Evolutionary conservation across 2,797 vertebrate species (phyloP).

Genomic region (Sebastes glaucus): DNA sequence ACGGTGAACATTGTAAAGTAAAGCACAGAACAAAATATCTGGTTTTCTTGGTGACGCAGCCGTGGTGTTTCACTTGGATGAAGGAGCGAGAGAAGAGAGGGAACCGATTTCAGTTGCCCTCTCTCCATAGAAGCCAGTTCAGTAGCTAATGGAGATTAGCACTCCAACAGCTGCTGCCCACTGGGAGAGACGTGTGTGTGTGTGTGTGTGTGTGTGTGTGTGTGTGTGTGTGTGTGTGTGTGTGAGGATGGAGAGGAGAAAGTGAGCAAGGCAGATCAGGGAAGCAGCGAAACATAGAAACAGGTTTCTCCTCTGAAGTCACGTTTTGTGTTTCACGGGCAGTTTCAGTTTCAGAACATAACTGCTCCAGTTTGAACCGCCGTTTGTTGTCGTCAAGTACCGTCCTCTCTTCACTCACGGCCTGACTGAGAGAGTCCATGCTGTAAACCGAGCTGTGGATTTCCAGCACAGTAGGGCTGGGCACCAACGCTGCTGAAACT

Average conservation of each 20-base stretch:
- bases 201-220: constrained; percentile 7
- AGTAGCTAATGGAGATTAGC: constrained; percentile 83
- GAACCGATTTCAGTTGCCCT: constrained; percentile 48
- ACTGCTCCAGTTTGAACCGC: constrained; percentile 33
- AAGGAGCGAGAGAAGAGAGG: constrained; percentile 40
- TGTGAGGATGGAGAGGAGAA: constrained; percentile 27
- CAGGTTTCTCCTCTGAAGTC: constrained; percentile 52
- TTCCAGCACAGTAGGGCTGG: constrained; percentile 67
- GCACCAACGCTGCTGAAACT: constrained; percentile 62
- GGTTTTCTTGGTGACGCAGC: constrained; percentile 19
- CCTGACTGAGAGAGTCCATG: background rate
- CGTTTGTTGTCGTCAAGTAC: constrained; percentile 54
- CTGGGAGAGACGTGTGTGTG: constrained; percentile 56
- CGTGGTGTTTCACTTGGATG: constrained; percentile 28
- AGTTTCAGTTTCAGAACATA: constrained; percentile 57
- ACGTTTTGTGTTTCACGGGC: constrained; percentile 45
- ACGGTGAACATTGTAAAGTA: background rate
- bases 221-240: constrained; percentile 1
- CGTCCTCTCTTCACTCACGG: constrained; percentile 32
- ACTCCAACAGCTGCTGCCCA: constrained; percentile 80
- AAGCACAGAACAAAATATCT: background rate
- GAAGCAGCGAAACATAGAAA: constrained; percentile 21
- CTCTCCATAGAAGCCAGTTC: constrained; percentile 72
- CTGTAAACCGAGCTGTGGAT: constrained; percentile 58
- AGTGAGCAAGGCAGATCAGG: constrained; percentile 11